Conservation (phyloP, 1,140 invertebrate genomes). For the Proales similis region DNA sequence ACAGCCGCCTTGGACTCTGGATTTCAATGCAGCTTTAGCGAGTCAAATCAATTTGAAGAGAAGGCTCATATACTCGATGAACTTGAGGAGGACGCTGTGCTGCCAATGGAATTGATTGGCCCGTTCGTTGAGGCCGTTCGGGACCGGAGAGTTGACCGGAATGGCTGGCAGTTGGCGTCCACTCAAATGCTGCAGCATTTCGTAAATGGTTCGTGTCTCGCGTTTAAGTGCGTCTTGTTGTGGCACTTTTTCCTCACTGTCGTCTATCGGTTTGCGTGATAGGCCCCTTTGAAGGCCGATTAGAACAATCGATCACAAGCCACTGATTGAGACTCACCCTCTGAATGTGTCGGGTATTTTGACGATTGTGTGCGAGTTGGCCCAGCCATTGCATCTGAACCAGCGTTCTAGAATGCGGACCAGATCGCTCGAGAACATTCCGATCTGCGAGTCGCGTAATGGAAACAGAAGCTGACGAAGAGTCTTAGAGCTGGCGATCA, state of each 20-base stretch:
- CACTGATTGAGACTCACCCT: not conserved
- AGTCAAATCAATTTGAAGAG: not conserved
- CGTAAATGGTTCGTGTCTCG: conserved; percentile 45
- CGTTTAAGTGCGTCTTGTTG: conserved; percentile 32
- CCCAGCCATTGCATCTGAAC: conserved; percentile 27
- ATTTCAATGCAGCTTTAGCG: not conserved
- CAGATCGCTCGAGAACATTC: conserved; percentile 11
- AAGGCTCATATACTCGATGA: conserved; percentile 46
- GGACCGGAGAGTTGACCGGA: conserved; percentile 45
- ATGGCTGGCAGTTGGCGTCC: conserved; percentile 49
- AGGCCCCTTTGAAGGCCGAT: not conserved
- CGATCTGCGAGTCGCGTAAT: conserved; percentile 13
- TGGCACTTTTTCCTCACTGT: conserved; percentile 27
- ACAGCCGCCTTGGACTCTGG: conserved; percentile 50
- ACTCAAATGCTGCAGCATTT: conserved; percentile 49
- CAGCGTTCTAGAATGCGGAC: conserved; percentile 20
- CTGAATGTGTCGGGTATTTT: conserved; percentile 28
- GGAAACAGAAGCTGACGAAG: conserved; percentile 29
- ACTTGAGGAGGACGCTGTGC: conserved; percentile 51
- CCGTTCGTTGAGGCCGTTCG: conserved; percentile 46
- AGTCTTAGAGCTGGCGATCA: too few relatives aligned
- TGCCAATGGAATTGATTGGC: conserved; percentile 52
- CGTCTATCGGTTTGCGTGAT: conserved; percentile 16
- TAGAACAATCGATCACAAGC: not conserved
- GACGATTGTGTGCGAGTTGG: conserved; percentile 8